Evolutionary conservation across 2,797 vertebrate genomes (phyloP).

Genomic region (Aratinga solstitialis): DNA sequence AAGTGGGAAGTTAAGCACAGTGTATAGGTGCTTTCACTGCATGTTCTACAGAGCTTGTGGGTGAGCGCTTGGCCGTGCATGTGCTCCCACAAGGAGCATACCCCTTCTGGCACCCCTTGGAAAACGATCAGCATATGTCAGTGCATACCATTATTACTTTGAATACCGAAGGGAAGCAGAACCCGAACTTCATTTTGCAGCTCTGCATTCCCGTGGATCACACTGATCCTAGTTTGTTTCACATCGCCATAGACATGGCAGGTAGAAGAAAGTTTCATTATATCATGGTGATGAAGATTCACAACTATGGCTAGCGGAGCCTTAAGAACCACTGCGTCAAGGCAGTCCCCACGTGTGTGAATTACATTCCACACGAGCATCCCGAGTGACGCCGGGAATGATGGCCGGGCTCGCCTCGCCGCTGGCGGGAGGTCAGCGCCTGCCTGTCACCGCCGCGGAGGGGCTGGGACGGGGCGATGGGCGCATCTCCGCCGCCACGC

Average conservation of each 20-base stretch:
- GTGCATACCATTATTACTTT: not conserved
- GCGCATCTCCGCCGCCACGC: too few relatives aligned
- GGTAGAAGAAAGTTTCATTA: not conserved
- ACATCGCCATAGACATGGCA: rapidly evolving
- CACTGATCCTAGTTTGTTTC: not conserved
- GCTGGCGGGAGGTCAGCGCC: not conserved
- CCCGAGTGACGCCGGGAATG: not conserved
- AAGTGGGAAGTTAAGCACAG: not conserved
- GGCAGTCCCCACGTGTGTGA: not conserved
- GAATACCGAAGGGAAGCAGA: not conserved
- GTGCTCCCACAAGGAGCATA: not conserved
- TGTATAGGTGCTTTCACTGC: not conserved
- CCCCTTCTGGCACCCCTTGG: not conserved
- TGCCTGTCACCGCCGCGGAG: too few relatives aligned
- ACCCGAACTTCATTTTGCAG: not conserved
- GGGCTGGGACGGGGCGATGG: not conserved
- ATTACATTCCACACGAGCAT: not conserved
- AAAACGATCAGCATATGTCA: rapidly evolving
- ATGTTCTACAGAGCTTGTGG: too few relatives aligned
- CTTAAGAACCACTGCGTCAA: not conserved
- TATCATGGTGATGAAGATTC: not conserved
- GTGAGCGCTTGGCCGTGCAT: not conserved
- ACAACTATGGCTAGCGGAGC: not conserved
- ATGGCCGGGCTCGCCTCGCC: not conserved
- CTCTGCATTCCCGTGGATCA: not conserved